Conservation (phyloP, 2,888 invertebrate species). For the Melieria crassipennis region DNA sequence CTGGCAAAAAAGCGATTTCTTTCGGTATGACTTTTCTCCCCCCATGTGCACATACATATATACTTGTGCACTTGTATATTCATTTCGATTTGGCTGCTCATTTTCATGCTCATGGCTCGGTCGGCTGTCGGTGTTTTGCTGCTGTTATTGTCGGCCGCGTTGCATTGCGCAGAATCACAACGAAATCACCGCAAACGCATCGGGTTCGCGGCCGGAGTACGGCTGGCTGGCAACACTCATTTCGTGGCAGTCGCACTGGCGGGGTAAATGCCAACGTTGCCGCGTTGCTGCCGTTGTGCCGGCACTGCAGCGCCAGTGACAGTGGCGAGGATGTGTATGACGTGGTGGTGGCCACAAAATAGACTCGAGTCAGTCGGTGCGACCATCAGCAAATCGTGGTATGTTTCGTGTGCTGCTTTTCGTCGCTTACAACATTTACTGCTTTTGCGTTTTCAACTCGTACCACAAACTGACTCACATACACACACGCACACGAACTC, state of each 20-base stretch:
- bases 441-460: not conserved
- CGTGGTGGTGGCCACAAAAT: too few relatives aligned
- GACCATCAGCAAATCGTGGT: too few relatives aligned
- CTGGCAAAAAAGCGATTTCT: constrained; percentile 6
- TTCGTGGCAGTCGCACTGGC: too few relatives aligned
- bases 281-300: too few relatives aligned
- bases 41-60: not conserved
- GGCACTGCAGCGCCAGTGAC: too few relatives aligned
- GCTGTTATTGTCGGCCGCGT: not conserved
- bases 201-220: not conserved
- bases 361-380: too few relatives aligned
- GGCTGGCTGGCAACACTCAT: too few relatives aligned
- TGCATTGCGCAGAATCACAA: not conserved
- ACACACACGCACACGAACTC: too few relatives aligned
- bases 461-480: not conserved
- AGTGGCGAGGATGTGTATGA: too few relatives aligned
- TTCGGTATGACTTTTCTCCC: not conserved
- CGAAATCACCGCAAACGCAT: not conserved
- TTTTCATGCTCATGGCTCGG: not conserved
- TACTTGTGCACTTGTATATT: not conserved
- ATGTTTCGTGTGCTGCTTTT: too few relatives aligned
- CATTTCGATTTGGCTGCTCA: constrained; percentile 11
- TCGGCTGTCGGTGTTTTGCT: not conserved
- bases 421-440: not conserved
- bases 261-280: too few relatives aligned